phyloP scores from a whole-genome alignment of 2,797 vertebrate species.

The Euthynnus affinis region DNA sequence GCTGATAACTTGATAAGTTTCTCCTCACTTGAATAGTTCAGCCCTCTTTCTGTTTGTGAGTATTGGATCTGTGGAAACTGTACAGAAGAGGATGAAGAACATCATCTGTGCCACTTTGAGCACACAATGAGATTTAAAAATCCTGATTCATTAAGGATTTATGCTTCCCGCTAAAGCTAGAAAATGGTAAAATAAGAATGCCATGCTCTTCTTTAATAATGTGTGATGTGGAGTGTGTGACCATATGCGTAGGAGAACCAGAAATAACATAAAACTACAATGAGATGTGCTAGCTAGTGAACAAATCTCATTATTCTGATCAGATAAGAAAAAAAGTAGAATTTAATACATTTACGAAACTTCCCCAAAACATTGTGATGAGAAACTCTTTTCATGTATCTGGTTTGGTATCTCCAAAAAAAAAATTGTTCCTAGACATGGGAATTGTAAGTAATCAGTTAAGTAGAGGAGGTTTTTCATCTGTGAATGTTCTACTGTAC shows the following conservation, averaged over 20 bases:
- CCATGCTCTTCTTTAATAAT: not conserved
- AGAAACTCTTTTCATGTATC: constrained; percentile 5
- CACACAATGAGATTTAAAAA: constrained; percentile 5
- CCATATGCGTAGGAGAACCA: not conserved
- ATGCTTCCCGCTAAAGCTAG: not conserved
- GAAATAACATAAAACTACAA: no score
- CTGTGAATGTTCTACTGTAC: not conserved
- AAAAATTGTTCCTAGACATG: no score
- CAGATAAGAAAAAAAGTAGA: no score
- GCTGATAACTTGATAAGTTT: constrained; percentile 49
- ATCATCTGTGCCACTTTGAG: not conserved
- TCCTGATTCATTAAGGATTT: constrained; percentile 4
- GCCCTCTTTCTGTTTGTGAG: constrained; percentile 34
- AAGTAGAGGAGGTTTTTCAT: not conserved
- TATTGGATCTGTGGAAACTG: constrained; percentile 8
- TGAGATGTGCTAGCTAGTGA: no score
- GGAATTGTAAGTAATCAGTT: no score
- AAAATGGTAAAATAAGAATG: not conserved
- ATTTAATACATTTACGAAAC: no score
- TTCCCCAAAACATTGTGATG: not conserved
- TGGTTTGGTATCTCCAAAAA: not conserved
- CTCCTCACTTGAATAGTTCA: constrained; percentile 41
- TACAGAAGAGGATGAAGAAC: not conserved
- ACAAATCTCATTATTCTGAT: no score
- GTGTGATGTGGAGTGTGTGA: not conserved